These are phyloP conservation scores for Eristalinus sepulchralis DNA, from an alignment of 2,888 invertebrate species.

Conservation along the genomic window DNA sequence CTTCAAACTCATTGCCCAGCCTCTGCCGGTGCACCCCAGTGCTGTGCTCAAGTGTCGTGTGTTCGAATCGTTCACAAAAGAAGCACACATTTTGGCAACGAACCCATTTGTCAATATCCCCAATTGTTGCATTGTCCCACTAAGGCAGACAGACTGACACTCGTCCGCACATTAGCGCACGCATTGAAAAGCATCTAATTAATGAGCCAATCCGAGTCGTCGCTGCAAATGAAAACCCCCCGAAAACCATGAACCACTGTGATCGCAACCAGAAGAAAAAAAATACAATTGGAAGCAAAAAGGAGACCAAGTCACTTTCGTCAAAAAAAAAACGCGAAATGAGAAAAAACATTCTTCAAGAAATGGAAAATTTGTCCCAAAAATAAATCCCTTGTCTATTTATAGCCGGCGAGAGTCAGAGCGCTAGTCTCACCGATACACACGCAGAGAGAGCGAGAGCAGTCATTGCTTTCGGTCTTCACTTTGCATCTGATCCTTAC, in stretches of 20 bases:
- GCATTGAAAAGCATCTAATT: conserved; percentile 53
- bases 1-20: conserved; percentile 29
- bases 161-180: conserved; percentile 32
- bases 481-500: conserved; percentile 45
- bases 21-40: conserved; percentile 33
- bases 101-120: conserved; percentile 17
- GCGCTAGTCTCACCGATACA: conserved; percentile 4
- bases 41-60: conserved; percentile 54
- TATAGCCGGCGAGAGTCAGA: conserved; percentile 50
- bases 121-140: conserved; percentile 41
- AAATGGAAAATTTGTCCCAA: conserved; percentile 69
- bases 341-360: conserved; percentile 54
- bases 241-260: conserved; percentile 43
- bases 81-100: conserved; percentile 50
- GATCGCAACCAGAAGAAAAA: conserved; percentile 14
- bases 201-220: conserved; percentile 30
- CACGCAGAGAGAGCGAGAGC: conserved; percentile 8
- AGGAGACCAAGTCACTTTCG: not conserved
- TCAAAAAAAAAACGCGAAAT: conserved; percentile 30
- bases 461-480: not conserved
- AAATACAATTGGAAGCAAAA: conserved; percentile 5
- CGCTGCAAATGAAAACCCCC: conserved; percentile 58
- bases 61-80: conserved; percentile 42
- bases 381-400: conserved; percentile 60
- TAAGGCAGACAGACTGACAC: conserved; percentile 50